Base-by-base conservation (phyloP, 92 coral and sea anemone species). In the Scolanthus callimorphus region DNA sequence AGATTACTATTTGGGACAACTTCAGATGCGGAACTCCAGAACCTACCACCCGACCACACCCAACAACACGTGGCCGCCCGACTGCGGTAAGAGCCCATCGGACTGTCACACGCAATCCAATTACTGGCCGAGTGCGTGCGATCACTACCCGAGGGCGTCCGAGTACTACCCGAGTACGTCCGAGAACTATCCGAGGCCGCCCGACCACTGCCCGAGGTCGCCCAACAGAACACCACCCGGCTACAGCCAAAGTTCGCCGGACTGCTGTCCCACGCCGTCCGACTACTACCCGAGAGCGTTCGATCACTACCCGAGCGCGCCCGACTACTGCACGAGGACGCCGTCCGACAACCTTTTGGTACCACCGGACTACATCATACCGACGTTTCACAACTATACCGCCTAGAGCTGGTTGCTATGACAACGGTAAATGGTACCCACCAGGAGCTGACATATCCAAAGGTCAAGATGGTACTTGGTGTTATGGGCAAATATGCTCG, bases 1-100 rank as follows among this genome's bases (percentile, higher is more conserved):
- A 15, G 26, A 31, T 61, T 20, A 2, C 47, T 0, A 20, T 27
- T 12, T 80, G 87, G 87, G 81, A 75, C 58, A 65, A 75, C 63
- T 74, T 34, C 8, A 15, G 41, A 15, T 34, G 41, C 41, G 6
- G 6, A 6, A 34, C 6, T 6, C n/a, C n/a, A n/a, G 41, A 34
- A 6, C 41, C 41, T 6, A 34, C 6, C 41, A 6, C 41, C 6
- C 6, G 15, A 6, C 8, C 15, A 15, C 41, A 34, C 41, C 6
- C 41, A 34, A 34, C 41, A 34, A 15, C 6, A 6, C 8, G 8
- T 34, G 8, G 6, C 41, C 6, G 15, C 8, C 41, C 41, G 6
- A 34, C 41, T 6, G n/a, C n/a, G n/a, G n/a, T n/a, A n/a, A n/a
- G n/a, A n/a, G n/a, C n/a, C n/a, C n/a, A n/a, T n/a, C n/a, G n/a